Conservation (phyloP, 1,140 invertebrate genomes). For the Drosophila fuyamai region DNA sequence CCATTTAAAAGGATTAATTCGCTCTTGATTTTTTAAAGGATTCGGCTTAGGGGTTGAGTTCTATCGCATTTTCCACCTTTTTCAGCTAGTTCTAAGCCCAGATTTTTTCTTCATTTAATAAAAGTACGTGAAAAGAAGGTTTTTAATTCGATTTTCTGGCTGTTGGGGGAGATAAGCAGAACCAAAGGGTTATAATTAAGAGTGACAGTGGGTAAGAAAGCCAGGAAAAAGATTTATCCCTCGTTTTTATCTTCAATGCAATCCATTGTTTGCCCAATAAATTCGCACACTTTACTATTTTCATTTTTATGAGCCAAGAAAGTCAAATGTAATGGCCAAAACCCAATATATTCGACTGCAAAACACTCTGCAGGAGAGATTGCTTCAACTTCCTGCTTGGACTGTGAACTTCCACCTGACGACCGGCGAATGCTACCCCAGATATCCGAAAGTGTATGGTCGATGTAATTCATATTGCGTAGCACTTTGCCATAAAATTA, state of each 20-base stretch:
- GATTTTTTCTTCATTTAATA: constrained; percentile 15
- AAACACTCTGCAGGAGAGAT: constrained; percentile 18
- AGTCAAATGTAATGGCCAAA: constrained; percentile 20
- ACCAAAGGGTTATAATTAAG: constrained; percentile 38
- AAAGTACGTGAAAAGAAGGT: constrained; percentile 57
- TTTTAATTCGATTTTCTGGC: constrained; percentile 66
- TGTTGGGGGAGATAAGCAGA: constrained; percentile 46
- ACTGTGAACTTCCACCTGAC: constrained; percentile 11
- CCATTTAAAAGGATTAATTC: constrained; percentile 75
- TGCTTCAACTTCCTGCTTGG: not conserved
- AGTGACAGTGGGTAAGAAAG: constrained; percentile 12
- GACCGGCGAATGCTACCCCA: not conserved
- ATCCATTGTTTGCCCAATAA: constrained; percentile 38
- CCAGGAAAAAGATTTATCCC: constrained; percentile 1
- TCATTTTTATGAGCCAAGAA: constrained; percentile 49
- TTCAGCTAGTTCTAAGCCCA: constrained; percentile 28
- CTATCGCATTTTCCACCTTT: constrained; percentile 25
- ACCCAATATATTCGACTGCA: constrained; percentile 4
- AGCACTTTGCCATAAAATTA: constrained; percentile 75
- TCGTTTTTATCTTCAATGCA: not conserved
- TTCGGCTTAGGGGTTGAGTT: constrained; percentile 51
- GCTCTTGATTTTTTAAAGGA: constrained; percentile 59
- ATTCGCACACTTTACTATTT: constrained; percentile 44
- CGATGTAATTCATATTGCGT: constrained; percentile 68
- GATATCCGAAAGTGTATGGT: constrained; percentile 26